phyloP scores from a whole-genome alignment of 1,140 invertebrate genomes.

The Leptopilina boulardi region DNA sequence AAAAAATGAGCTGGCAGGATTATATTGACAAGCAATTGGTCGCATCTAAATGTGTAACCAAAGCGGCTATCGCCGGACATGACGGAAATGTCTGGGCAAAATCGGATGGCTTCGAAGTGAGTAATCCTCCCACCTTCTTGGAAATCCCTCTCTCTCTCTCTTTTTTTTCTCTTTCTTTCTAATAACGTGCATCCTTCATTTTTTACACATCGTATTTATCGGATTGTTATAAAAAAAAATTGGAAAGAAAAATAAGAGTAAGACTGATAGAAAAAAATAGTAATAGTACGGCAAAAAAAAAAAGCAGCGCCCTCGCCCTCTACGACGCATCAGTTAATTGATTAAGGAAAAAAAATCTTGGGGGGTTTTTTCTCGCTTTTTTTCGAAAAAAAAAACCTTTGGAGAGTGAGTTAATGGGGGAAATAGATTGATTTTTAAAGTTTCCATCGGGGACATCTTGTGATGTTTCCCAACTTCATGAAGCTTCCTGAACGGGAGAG shows the following conservation, averaged over 20 bases:
- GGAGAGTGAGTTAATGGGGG: not conserved
- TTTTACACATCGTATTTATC: not conserved
- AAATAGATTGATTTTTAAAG: not conserved
- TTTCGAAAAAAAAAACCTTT: not conserved
- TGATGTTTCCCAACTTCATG: not conserved
- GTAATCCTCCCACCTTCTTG: constrained; percentile 69
- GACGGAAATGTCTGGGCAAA: constrained; percentile 97
- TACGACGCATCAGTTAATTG: not conserved
- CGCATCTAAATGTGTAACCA: constrained; percentile 93
- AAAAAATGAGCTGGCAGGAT: constrained; percentile 97
- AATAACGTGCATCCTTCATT: not conserved
- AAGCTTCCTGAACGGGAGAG: constrained; percentile 1
- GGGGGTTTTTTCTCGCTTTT: not conserved
- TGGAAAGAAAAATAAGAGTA: not conserved
- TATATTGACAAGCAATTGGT: constrained; percentile 98
- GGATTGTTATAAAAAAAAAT: not conserved
- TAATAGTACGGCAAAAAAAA: too few relatives aligned
- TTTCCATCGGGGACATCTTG: constrained; percentile 1
- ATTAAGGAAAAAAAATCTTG: not conserved
- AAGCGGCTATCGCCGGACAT: constrained; percentile 95
- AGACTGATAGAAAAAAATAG: not conserved
- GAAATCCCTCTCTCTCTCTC: constrained; percentile 23
- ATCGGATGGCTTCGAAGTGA: constrained; percentile 94
- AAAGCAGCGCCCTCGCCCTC: not conserved
- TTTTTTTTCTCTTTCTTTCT: too few relatives aligned